phyloP scores from a whole-genome alignment of 2,797 vertebrate genomes.

The Silurus aristotelis region DNA sequence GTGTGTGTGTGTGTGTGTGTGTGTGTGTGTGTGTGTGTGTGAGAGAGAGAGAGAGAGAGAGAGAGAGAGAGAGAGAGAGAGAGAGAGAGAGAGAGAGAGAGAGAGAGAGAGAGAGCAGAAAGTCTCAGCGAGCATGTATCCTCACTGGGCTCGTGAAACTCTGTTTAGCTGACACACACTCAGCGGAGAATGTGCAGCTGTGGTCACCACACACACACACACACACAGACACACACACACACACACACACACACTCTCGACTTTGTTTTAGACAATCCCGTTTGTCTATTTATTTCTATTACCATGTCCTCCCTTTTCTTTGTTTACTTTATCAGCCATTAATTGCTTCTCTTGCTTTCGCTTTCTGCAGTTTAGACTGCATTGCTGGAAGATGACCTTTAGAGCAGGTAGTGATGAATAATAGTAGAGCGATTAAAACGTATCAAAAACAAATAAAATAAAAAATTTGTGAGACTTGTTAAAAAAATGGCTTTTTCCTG shows the following conservation, averaged over 20 bases:
- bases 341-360: background rate
- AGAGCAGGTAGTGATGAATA: too few species aligned
- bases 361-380: background rate
- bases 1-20: too few species aligned
- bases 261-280: background rate
- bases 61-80: too few species aligned
- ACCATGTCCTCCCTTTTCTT: background rate
- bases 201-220: background rate
- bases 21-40: too few species aligned
- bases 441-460: background rate
- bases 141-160: background rate
- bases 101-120: background rate
- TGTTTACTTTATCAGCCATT: background rate
- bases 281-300: background rate
- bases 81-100: background rate
- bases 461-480: background rate
- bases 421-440: background rate
- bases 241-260: background rate
- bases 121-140: slow-evolving; percentile 1
- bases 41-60: too few species aligned
- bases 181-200: slow-evolving; percentile 3
- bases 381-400: background rate
- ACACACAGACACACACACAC: background rate
- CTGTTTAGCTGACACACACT: background rate
- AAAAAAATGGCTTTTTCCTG: background rate